Percentiles rank a stretch among this genome's conserved stretches.
Evolutionary conservation across 2,888 invertebrate species (phyloP).

Genomic region (Callimorpha dominula): DNA sequence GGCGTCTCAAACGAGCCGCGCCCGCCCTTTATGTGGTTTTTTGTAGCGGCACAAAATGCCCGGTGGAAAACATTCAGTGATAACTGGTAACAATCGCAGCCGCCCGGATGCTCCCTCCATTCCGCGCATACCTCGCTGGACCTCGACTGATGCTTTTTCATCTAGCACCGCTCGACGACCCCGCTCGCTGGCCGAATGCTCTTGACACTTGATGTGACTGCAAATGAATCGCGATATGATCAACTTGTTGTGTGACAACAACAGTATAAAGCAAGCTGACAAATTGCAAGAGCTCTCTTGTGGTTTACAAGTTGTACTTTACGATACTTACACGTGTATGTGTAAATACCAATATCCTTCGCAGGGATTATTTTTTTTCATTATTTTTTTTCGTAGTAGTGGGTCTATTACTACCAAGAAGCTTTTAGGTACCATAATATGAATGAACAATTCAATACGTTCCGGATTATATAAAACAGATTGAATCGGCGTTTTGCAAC

Average conservation of each 20-base stretch:
- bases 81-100: slow-evolving; percentile 87
- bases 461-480: slow-evolving; percentile 7
- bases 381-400: no score
- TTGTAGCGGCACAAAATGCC: slow-evolving; percentile 85
- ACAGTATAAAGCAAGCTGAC: neutral
- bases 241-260: slow-evolving; percentile 48
- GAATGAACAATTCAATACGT: slow-evolving; percentile 6
- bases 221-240: slow-evolving; percentile 43
- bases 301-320: no score
- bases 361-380: neutral
- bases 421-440: neutral
- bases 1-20: slow-evolving; percentile 85
- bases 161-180: slow-evolving; percentile 65
- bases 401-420: neutral
- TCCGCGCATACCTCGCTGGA: slow-evolving; percentile 82
- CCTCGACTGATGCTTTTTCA: slow-evolving; percentile 82
- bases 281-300: neutral
- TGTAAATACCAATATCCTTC: neutral
- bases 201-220: slow-evolving; percentile 59
- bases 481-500: neutral
- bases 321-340: neutral
- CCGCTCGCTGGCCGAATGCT: slow-evolving; percentile 59
- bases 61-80: slow-evolving; percentile 86
- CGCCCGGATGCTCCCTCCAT: slow-evolving; percentile 85
- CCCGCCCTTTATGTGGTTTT: slow-evolving; percentile 86